A percentile compares a stretch with the other conserved stretches of the same genome.
These are phyloP conservation scores for Saturnia pavonia DNA, from an alignment of 2,888 invertebrate species.

Conservation along the genomic window DNA sequence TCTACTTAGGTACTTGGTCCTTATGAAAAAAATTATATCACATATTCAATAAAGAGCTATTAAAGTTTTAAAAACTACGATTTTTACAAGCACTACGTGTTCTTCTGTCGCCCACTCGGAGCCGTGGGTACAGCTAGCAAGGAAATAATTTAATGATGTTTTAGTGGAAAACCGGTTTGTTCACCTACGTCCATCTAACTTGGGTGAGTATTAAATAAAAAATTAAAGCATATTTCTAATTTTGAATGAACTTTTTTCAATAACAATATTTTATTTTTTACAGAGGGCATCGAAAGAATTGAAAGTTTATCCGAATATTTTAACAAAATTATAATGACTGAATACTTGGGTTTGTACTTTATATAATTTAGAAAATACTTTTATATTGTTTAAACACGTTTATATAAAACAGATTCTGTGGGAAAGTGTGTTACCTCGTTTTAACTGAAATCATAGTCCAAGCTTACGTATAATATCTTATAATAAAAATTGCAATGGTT, in stretches of 20 bases:
- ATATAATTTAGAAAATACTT: not conserved
- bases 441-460: too few relatives aligned
- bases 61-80: too few relatives aligned
- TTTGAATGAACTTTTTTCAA: not conserved
- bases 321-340: constrained; percentile 41
- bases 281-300: constrained; percentile 25
- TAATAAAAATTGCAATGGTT: too few relatives aligned
- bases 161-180: constrained; percentile 48
- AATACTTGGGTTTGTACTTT: constrained; percentile 32
- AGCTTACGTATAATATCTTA: too few relatives aligned
- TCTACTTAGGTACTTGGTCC: too few relatives aligned
- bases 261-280: not conserved
- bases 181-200: constrained; percentile 28
- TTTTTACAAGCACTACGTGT: too few relatives aligned
- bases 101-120: too few relatives aligned
- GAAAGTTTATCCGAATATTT: constrained; percentile 57
- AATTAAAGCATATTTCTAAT: not conserved
- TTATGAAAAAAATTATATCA: too few relatives aligned
- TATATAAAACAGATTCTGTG: not conserved
- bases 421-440: too few relatives aligned
- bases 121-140: too few relatives aligned
- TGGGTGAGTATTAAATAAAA: constrained; percentile 32
- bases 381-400: not conserved
- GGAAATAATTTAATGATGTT: constrained; percentile 22
- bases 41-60: too few relatives aligned